Evolutionary conservation across 2,888 invertebrate genomes (phyloP).

Genomic region (Penaeus monodon): DNA sequence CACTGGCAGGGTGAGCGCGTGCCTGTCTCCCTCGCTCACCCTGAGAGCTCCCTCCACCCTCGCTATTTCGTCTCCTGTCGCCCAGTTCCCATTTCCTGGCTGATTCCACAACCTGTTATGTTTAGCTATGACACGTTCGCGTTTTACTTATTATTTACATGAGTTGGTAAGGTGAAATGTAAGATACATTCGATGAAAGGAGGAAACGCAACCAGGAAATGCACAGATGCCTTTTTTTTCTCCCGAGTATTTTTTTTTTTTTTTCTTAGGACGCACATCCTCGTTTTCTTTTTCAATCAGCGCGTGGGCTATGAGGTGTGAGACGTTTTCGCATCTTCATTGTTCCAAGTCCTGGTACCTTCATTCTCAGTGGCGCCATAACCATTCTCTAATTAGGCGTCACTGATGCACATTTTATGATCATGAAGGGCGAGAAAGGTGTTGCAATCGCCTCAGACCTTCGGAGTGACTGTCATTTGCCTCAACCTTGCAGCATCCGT

Average conservation of each 20-base stretch:
- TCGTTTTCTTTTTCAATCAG: conserved; percentile 6
- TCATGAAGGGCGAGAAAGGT: too few species aligned
- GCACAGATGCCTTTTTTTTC: background rate
- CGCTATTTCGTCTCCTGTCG: background rate
- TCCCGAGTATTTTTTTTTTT: background rate
- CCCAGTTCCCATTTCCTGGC: too few species aligned
- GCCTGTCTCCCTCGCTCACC: background rate
- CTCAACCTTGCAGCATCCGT: too few species aligned
- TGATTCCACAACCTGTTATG: too few species aligned
- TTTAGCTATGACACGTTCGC: background rate
- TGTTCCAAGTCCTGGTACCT: too few species aligned
- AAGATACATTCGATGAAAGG: too few species aligned
- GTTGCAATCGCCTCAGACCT: too few species aligned
- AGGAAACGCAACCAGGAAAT: background rate
- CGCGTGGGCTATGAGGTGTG: background rate
- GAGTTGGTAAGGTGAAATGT: too few species aligned
- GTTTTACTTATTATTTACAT: background rate
- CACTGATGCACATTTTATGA: too few species aligned
- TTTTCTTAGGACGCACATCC: background rate
- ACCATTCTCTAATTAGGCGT: too few species aligned
- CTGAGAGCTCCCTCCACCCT: conserved; percentile 7
- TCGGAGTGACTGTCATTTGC: too few species aligned
- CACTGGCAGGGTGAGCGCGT: background rate
- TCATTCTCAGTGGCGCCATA: too few species aligned
- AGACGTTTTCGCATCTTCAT: background rate